Conservation (phyloP, 1,140 invertebrate species). For the Orchesella cincta region DNA sequence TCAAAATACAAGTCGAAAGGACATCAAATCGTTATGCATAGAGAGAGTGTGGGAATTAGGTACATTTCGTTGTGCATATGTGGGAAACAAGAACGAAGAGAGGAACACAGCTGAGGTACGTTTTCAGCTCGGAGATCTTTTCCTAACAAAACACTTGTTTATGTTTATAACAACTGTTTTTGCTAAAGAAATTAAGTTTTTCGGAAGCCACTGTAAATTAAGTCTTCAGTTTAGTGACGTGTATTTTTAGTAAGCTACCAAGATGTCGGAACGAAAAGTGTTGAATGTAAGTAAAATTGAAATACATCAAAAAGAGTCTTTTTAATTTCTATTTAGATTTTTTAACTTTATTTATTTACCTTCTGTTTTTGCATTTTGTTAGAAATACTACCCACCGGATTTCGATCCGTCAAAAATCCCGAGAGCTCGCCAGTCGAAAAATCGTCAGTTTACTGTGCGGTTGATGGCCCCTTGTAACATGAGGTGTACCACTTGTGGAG, state of each 20-base stretch:
- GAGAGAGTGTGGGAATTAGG: no score
- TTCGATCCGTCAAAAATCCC: slow-evolving; percentile 99
- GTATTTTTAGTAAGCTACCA: no score
- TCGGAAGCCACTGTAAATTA: background rate
- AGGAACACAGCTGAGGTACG: no score
- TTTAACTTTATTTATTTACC: slow-evolving; percentile 28
- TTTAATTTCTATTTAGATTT: slow-evolving; percentile 6
- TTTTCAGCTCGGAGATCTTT: no score
- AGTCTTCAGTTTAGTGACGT: background rate
- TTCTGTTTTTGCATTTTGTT: slow-evolving; percentile 54
- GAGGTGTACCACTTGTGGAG: slow-evolving; percentile 96
- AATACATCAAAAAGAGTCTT: slow-evolving; percentile 24
- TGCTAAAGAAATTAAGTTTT: no score
- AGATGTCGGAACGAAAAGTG: slow-evolving; percentile 89
- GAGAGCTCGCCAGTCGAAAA: slow-evolving; percentile 90
- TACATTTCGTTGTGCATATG: no score
- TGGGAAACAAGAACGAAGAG: no score
- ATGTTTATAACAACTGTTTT: no score
- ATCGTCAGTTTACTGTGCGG: slow-evolving; percentile 95
- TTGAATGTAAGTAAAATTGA: slow-evolving; percentile 74
- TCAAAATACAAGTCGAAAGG: no score
- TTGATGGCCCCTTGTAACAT: slow-evolving; percentile 99
- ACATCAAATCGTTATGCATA: no score
- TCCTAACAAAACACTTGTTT: no score
- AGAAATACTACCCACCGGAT: slow-evolving; percentile 99